Percentiles rank a stretch among this genome's conserved stretches.
These are phyloP conservation scores for Aleiodes sp. DNA, from an alignment of 1,140 invertebrate genomes.

Conservation along the genomic window DNA sequence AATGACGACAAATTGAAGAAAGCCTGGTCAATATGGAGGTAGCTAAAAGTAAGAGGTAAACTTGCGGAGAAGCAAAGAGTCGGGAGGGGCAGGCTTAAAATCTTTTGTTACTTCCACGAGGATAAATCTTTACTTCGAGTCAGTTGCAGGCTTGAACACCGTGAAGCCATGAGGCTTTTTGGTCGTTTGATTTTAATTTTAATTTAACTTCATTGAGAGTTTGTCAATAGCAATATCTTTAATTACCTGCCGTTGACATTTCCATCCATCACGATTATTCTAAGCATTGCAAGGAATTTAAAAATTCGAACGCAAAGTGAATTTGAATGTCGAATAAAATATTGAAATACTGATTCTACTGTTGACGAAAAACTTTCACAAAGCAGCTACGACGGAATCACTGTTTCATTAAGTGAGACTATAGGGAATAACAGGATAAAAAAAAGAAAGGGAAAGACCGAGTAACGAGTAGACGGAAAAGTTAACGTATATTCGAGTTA, in stretches of 20 bases:
- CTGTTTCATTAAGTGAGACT: constrained; percentile 28
- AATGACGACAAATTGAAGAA: constrained; percentile 22
- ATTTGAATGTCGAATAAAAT: not conserved
- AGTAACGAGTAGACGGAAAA: constrained; percentile 48
- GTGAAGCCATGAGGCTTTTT: not conserved
- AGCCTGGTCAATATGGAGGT: constrained; percentile 13
- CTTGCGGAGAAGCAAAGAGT: not conserved
- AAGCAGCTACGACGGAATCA: not conserved
- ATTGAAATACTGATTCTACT: not conserved
- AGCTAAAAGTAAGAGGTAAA: constrained; percentile 2
- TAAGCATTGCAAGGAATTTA: too few relatives aligned
- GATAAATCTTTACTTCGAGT: constrained; percentile 29
- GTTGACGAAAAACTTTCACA: not conserved
- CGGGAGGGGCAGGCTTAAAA: not conserved
- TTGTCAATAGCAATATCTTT: constrained; percentile 40
- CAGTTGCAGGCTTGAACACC: not conserved
- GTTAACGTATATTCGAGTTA: constrained; percentile 42
- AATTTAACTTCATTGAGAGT: constrained; percentile 41
- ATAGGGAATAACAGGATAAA: not conserved
- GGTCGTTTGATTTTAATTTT: constrained; percentile 36
- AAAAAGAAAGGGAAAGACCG: constrained; percentile 32
- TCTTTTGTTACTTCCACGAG: constrained; percentile 30
- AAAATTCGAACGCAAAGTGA: not conserved
- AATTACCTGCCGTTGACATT: constrained; percentile 30
- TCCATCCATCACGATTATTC: not conserved